Percentiles rank a stretch among this genome's conserved stretches.
phyloP scores from a whole-genome alignment of 2,888 invertebrate genomes.

The Metacarcinus magister region DNA sequence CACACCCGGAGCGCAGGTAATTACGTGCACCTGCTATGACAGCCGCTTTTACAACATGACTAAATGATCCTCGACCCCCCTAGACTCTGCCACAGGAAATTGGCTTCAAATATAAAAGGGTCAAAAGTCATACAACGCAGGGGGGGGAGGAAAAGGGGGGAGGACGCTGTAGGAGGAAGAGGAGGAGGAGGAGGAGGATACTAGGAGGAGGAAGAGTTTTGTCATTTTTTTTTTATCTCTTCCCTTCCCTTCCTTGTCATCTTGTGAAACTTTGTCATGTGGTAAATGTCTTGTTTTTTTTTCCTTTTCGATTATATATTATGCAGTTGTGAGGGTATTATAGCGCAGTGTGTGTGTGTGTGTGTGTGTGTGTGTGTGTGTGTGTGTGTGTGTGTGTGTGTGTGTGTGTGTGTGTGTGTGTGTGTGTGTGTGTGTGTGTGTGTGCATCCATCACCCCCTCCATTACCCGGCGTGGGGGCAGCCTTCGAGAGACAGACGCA shows the following conservation, averaged over 20 bases:
- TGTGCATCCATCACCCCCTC: neutral
- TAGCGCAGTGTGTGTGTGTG: neutral
- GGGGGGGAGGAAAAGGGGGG: neutral
- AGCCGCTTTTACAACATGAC: conserved; percentile 55
- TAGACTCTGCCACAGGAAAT: conserved; percentile 72
- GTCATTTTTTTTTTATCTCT: neutral
- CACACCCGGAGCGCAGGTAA: conserved; percentile 42
- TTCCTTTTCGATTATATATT: neutral
- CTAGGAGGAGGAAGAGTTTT: neutral
- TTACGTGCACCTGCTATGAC: neutral
- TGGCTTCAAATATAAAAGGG: conserved; percentile 71
- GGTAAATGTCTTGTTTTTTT: neutral
- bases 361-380: conserved; percentile 6
- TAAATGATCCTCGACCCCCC: conserved; percentile 40
- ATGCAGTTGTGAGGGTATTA: neutral
- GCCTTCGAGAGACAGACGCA: neutral
- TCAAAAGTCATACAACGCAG: conserved; percentile 65
- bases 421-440: conserved; percentile 15
- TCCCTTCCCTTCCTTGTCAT: neutral
- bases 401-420: conserved; percentile 20
- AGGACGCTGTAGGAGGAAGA: neutral
- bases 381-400: conserved; percentile 2
- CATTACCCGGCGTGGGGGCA: neutral
- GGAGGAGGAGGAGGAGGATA: neutral
- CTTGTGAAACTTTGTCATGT: neutral